These are phyloP conservation scores for Papilio polytes DNA, from an alignment of 1,140 invertebrate genomes.

Conservation along the genomic window DNA sequence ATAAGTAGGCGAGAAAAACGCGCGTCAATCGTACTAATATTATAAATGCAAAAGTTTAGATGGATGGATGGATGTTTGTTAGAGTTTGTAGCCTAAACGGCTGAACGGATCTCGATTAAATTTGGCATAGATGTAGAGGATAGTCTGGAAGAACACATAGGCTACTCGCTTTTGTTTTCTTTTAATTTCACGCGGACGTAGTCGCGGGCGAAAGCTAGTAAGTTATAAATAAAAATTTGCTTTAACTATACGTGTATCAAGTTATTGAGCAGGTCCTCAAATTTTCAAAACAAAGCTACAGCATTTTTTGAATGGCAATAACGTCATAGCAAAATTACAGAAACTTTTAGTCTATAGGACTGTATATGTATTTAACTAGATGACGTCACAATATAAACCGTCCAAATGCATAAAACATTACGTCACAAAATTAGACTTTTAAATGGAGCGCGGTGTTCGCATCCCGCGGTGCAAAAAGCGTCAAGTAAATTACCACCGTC, in stretches of 20 bases:
- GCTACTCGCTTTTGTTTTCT: no score
- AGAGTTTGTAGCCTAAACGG: no score
- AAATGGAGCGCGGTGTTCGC: constrained; percentile 5
- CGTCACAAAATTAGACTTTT: constrained; percentile 20
- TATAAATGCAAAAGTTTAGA: no score
- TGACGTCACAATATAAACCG: background rate
- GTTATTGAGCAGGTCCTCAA: background rate
- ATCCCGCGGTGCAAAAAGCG: constrained; percentile 31
- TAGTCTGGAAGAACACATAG: no score
- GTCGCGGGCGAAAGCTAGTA: no score
- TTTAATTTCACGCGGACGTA: no score
- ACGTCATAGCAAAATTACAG: background rate
- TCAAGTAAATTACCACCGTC: constrained; percentile 26
- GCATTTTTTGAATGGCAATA: background rate
- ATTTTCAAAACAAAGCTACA: background rate
- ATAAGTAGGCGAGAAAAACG: background rate
- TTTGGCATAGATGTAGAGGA: no score
- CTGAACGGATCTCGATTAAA: no score
- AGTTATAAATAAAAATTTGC: background rate
- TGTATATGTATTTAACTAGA: background rate
- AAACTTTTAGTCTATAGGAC: background rate
- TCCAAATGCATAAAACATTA: constrained; percentile 20
- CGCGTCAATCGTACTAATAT: no score
- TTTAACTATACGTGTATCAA: background rate
- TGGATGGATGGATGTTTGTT: no score